Evolutionary conservation across 2,797 vertebrate species (phyloP).

Genomic region (Arctocebus calabarensis): DNA sequence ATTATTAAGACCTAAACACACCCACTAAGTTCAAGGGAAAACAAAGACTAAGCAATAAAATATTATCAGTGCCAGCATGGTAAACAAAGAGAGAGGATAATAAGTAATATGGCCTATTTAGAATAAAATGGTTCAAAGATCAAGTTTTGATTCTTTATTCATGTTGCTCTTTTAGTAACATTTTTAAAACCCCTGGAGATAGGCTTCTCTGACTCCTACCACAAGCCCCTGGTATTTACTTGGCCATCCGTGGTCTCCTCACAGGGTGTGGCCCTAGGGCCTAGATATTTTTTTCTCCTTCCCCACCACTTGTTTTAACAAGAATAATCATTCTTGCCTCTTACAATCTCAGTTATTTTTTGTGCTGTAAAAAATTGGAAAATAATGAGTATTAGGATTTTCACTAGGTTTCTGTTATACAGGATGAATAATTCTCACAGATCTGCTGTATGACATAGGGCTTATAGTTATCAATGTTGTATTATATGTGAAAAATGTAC

Average conservation of each 20-base stretch:
- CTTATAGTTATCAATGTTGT: not conserved
- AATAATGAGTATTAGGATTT: not conserved
- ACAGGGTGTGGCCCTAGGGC: no score
- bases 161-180: not conserved
- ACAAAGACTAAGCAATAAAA: not conserved
- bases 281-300: not conserved
- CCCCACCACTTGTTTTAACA: not conserved
- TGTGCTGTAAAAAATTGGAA: not conserved
- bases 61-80: not conserved
- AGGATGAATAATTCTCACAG: not conserved
- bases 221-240: not conserved
- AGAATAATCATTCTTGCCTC: not conserved
- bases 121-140: slow-evolving; percentile 19
- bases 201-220: not conserved
- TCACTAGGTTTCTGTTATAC: not conserved
- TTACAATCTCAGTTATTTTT: not conserved
- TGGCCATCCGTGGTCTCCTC: not conserved
- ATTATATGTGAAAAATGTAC: not conserved
- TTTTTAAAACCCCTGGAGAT: not conserved
- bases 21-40: not conserved
- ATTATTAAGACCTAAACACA: not conserved
- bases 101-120: not conserved
- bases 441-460: not conserved
- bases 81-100: slow-evolving; percentile 39
- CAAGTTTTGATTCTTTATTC: not conserved